phyloP scores from a whole-genome alignment of 1,140 invertebrate genomes.

The Leptopilina boulardi region DNA sequence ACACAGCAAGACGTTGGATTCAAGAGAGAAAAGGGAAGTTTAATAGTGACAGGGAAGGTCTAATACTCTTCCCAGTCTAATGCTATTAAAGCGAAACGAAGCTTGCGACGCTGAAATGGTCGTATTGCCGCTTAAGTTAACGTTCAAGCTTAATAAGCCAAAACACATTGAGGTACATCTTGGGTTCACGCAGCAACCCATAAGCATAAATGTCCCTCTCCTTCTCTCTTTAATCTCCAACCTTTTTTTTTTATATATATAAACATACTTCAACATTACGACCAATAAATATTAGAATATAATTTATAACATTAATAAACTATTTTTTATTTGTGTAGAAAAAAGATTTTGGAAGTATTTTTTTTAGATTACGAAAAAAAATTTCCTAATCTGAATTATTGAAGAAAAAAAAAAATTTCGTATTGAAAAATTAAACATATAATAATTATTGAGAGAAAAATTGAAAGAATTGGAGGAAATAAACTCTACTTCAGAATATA shows the following conservation, averaged over 20 bases:
- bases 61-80: conserved; percentile 47
- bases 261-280: neutral
- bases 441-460: neutral
- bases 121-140: conserved; percentile 56
- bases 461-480: too few relatives aligned
- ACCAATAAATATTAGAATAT: neutral
- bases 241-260: neutral
- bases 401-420: too few relatives aligned
- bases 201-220: conserved; percentile 5
- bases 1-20: conserved; percentile 8
- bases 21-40: conserved; percentile 45
- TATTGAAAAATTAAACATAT: too few relatives aligned
- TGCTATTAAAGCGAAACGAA: conserved; percentile 55
- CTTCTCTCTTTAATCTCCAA: neutral
- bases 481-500: too few relatives aligned
- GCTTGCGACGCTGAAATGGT: conserved; percentile 46
- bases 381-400: too few relatives aligned
- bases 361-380: too few relatives aligned
- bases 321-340: too few relatives aligned
- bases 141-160: conserved; percentile 51
- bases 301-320: too few relatives aligned
- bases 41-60: conserved; percentile 45
- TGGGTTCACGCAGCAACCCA: neutral
- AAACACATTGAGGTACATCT: conserved; percentile 41
- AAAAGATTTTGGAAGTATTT: too few relatives aligned